Percentiles rank a stretch among this genome's conserved stretches.
Conservation (phyloP, 2,113 vertebrate species). For the Conger conger region DNA sequence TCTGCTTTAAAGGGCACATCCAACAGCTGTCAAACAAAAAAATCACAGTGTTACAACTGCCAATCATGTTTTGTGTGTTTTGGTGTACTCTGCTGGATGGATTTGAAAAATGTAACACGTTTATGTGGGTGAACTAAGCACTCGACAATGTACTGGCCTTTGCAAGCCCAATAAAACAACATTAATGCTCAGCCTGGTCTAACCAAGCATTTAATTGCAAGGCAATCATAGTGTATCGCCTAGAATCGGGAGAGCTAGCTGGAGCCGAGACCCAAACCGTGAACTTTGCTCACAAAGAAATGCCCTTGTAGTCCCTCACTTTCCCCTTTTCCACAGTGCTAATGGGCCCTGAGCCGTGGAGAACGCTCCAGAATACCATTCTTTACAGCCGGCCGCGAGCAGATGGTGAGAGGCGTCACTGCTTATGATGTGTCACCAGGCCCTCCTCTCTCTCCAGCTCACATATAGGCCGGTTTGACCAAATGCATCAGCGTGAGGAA, state of each 20-base stretch:
- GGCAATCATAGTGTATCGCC: background rate
- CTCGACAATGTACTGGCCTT: background rate
- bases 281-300: background rate
- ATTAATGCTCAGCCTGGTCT: background rate
- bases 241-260: background rate
- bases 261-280: background rate
- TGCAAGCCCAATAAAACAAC: background rate
- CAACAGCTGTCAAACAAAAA: background rate
- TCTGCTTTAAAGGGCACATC: constrained; percentile 1
- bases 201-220: background rate
- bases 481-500: background rate
- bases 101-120: background rate
- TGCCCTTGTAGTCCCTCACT: background rate
- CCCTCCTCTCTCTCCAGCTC: background rate
- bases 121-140: background rate
- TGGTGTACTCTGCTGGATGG: background rate
- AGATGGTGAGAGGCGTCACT: constrained; percentile 35
- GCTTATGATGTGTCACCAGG: constrained; percentile 39
- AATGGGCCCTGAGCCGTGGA: constrained; percentile 40
- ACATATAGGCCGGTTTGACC: background rate
- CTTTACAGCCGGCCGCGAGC: constrained; percentile 21
- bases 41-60: background rate
- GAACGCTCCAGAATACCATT: constrained; percentile 37
- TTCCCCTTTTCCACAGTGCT: constrained; percentile 40
- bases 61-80: background rate